Evolutionary conservation across 2,797 vertebrate genomes (phyloP).

Genomic region (Zalophus californianus): DNA sequence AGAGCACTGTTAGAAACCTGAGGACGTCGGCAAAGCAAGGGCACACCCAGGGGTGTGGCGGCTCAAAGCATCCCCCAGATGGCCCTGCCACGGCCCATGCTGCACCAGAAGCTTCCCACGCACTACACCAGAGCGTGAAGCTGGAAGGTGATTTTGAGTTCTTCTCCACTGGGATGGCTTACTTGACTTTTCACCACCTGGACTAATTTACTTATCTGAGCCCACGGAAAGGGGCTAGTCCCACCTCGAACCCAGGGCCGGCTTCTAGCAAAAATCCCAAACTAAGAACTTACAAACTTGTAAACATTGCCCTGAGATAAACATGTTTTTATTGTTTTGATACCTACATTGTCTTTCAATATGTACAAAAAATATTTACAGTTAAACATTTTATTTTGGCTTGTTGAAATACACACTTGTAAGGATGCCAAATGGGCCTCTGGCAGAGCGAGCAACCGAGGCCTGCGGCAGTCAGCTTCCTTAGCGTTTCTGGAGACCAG

Average conservation of each 20-base stretch:
- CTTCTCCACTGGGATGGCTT: background rate
- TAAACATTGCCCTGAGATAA: background rate
- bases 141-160: background rate
- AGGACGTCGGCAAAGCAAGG: background rate
- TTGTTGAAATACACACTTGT: background rate
- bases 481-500: background rate
- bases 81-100: fast-evolving
- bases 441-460: background rate
- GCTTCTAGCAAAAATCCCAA: background rate
- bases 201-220: background rate
- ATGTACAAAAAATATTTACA: background rate
- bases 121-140: fast-evolving
- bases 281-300: background rate
- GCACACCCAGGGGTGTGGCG: fast-evolving
- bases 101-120: fast-evolving
- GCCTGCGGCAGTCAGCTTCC: background rate
- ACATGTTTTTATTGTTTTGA: background rate
- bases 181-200: background rate
- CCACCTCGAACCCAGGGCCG: background rate
- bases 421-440: background rate
- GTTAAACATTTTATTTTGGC: background rate
- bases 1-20: background rate
- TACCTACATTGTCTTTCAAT: background rate
- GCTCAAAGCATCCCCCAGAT: fast-evolving
- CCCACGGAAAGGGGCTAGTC: fast-evolving